A percentile compares a stretch with the other conserved stretches of the same genome.
These are phyloP conservation scores for Glyptemys insculpta DNA, from an alignment of 2,797 vertebrate species.

Conservation along the genomic window DNA sequence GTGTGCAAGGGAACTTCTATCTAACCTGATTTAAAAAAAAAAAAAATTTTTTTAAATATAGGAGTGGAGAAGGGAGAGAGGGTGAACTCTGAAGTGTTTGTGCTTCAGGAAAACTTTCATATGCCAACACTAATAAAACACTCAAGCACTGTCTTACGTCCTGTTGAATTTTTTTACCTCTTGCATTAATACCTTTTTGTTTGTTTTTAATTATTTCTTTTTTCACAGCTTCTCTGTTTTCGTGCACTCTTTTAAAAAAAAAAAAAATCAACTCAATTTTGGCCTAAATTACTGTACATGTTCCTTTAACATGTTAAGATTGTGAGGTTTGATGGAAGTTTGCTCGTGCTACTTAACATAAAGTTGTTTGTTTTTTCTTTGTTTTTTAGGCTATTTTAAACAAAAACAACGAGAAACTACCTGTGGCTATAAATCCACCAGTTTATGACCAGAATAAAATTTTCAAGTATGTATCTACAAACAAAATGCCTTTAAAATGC, in stretches of 20 bases:
- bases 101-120: neutral
- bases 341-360: neutral
- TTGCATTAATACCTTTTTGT: neutral
- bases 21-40: neutral
- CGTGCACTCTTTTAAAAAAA: neutral
- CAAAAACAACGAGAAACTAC: slow-evolving; percentile 91
- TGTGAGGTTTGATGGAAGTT: neutral
- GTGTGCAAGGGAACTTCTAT: neutral
- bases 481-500: neutral
- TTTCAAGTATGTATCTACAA: slow-evolving; percentile 85
- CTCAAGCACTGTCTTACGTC: neutral
- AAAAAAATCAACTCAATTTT: neutral
- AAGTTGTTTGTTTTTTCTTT: neutral
- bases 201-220: neutral
- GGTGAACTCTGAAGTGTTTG: neutral
- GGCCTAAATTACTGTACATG: neutral
- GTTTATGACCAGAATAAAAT: slow-evolving; percentile 82
- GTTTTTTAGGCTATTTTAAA: slow-evolving; percentile 84
- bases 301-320: rapidly evolving
- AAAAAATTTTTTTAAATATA: neutral
- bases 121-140: neutral
- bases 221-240: neutral
- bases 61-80: neutral
- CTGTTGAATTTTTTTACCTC: neutral
- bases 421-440: slow-evolving; percentile 76